These are phyloP conservation scores for Brachyopa scutellaris DNA, from an alignment of 2,888 invertebrate species.

Conservation along the genomic window DNA sequence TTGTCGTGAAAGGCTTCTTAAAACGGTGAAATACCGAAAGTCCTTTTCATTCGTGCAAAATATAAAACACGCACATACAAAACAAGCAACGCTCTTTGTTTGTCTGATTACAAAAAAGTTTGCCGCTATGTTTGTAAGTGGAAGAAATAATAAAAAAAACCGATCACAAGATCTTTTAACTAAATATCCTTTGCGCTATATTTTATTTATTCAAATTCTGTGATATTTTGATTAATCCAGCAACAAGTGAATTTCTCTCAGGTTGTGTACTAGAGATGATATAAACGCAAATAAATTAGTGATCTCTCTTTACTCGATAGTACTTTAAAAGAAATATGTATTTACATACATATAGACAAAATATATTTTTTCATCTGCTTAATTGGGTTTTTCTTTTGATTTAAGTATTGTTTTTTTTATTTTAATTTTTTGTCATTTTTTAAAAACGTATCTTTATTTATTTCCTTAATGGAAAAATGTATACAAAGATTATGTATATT, in stretches of 20 bases:
- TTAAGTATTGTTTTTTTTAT: slow-evolving; percentile 13
- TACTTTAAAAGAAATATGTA: slow-evolving; percentile 1
- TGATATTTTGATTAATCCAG: not conserved
- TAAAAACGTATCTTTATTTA: not conserved
- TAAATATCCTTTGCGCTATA: too few relatives aligned
- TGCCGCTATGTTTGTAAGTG: too few relatives aligned
- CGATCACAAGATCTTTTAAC: too few relatives aligned
- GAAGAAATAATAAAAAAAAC: too few relatives aligned
- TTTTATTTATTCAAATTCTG: not conserved
- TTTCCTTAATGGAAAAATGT: slow-evolving; percentile 34
- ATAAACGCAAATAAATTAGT: slow-evolving; percentile 30
- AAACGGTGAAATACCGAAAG: too few relatives aligned
- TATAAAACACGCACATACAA: too few relatives aligned
- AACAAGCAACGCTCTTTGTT: too few relatives aligned
- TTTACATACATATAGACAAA: not conserved
- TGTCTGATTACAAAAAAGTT: too few relatives aligned
- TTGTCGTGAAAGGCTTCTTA: too few relatives aligned
- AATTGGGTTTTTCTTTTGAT: slow-evolving; percentile 28
- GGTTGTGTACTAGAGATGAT: slow-evolving; percentile 10
- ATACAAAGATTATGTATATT: not conserved
- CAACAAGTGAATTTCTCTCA: not conserved
- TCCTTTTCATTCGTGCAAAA: too few relatives aligned
- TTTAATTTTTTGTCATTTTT: slow-evolving; percentile 1
- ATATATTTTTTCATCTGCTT: slow-evolving; percentile 25
- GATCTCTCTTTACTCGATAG: slow-evolving; percentile 55